Evolutionary conservation across 1,140 invertebrate genomes (phyloP).

Genomic region (Drosophila arizonae): DNA sequence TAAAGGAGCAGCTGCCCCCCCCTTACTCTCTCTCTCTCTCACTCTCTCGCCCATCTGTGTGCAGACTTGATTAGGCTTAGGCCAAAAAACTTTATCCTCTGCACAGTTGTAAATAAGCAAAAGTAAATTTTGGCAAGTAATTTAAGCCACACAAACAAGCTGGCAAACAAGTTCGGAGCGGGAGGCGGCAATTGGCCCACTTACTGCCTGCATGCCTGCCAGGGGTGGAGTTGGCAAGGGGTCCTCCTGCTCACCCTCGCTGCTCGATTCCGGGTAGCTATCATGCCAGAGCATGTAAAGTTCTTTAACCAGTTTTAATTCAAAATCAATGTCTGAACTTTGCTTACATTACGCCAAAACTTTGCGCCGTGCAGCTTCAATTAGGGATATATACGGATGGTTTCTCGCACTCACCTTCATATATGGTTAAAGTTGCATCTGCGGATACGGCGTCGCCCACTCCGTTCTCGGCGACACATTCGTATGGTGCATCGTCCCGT

Average conservation of each 20-base stretch:
- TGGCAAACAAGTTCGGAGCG: slow-evolving; percentile 74
- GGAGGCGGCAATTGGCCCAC: slow-evolving; percentile 7
- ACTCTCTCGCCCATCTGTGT: background rate
- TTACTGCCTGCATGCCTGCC: background rate
- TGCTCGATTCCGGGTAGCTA: slow-evolving; percentile 45
- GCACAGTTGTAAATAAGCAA: slow-evolving; percentile 81
- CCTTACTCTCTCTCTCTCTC: too few relatives aligned
- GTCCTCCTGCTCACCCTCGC: background rate
- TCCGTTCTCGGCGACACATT: slow-evolving; percentile 98
- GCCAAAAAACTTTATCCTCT: slow-evolving; percentile 77
- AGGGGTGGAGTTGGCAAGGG: background rate
- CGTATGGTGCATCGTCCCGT: slow-evolving; percentile 95
- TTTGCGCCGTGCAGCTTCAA: slow-evolving; percentile 55
- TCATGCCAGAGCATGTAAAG: slow-evolving; percentile 62
- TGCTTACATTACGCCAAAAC: slow-evolving; percentile 77
- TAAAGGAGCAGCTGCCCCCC: slow-evolving; percentile 34
- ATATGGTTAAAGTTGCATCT: slow-evolving; percentile 92
- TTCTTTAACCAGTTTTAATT: slow-evolving; percentile 80
- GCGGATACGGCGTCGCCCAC: slow-evolving; percentile 96
- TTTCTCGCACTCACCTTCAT: slow-evolving; percentile 87
- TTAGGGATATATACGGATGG: slow-evolving; percentile 39
- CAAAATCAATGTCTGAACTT: slow-evolving; percentile 81
- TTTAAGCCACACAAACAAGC: slow-evolving; percentile 81
- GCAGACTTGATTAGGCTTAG: slow-evolving; percentile 79
- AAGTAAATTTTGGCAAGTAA: slow-evolving; percentile 81